Base-by-base conservation (phyloP, 1,140 invertebrate species). In the Atta texana region DNA sequence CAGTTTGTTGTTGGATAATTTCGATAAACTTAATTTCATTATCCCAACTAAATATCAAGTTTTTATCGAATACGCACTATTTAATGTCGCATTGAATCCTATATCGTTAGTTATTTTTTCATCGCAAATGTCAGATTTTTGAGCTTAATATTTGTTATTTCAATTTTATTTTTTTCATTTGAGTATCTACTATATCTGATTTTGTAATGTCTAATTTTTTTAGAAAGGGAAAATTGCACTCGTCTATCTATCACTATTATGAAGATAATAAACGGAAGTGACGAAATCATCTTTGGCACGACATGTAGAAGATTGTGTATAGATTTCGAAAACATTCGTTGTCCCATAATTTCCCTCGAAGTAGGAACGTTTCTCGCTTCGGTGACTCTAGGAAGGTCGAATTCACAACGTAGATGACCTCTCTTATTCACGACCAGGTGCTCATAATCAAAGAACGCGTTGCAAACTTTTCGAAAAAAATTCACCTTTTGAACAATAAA, bases 271-370 rank as follows among this genome's bases (percentile, higher is more conserved):
- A 75, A 51, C 69, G 55, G 80, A 59, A 10, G 8, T 28, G 69
- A 39, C 31, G 44, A 75, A 88, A 51, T 34, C 24, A 14, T 61
- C 39, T n/a, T 51, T 16, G 34, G 14, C 8, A 34, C 10, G 64
- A 81, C 31, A 24, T 24, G 49, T 57, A 81, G 21, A 44, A 10
- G n/a, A 69, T 8, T 24, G 12, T n/a, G 77, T 18, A 12, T 55
- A 12, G 12, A 69, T 86, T 89, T 89, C 68, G 55, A 86, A 89
- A 89, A 85, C 61, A 55, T 71, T 61, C 66, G 78, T 85, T 85
- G 75, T 82, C 86, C 39, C 7, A 49, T 51, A 39, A 57, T 86
- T 51, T 88, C 75, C 21, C 87, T 55, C 61, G 59, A 14, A 57
- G 28, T 34, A 39, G 34, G 55, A 82, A 44, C n/a, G 7, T 44